Evolutionary conservation across 2,113 vertebrate species (phyloP), one percentile per base, ranked within the genome.

Genomic region (Lipophrys pholis): DNA sequence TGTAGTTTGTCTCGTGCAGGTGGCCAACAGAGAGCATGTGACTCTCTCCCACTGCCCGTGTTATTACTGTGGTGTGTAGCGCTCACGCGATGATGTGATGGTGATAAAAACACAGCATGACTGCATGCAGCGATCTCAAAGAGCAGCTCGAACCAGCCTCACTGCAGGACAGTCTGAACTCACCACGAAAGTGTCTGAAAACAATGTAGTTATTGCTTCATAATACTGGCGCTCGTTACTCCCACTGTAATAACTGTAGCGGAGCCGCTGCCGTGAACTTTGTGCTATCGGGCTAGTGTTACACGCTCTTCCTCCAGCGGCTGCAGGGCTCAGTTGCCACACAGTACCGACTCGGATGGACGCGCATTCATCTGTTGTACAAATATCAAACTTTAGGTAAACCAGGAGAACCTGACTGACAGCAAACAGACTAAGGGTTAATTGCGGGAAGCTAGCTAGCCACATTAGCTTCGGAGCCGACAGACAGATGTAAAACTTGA

Each of bases 381-480:
- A 1, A 8, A 30, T 36, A 15, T 48, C 60, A 12, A 70, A 57
- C 11, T 65, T 49, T 8, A 9, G 0, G 14, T 11, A 15, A 11
- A 43, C 8, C 5, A 11, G 40, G 8, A 74, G n/a, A 79, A 65
- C 35, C 3, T 35, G 62, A 35, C 16, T 45, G 40, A 11, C 30
- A 79, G 7, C 51, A 64, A 66, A 78, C 61, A 6, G 48, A 73
- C 68, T 43, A 78, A 73, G 40, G 16, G 59, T 66, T 41, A 45
- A 59, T n/a, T 69, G 7, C 70, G 11, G 21, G 21, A 30, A 53
- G 63, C 59, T 86, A 89, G 69, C 76, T 42, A 55, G 21, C 49
- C 40, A 73, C 69, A 39, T 83, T 86, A 90, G 87, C 85, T 62
- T 30, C 59, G 15, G 16, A 80, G 69, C 35, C 61, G 71, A 81